Evolutionary conservation across 2,797 vertebrate genomes (phyloP).

Genomic region (Poecilia picta): DNA sequence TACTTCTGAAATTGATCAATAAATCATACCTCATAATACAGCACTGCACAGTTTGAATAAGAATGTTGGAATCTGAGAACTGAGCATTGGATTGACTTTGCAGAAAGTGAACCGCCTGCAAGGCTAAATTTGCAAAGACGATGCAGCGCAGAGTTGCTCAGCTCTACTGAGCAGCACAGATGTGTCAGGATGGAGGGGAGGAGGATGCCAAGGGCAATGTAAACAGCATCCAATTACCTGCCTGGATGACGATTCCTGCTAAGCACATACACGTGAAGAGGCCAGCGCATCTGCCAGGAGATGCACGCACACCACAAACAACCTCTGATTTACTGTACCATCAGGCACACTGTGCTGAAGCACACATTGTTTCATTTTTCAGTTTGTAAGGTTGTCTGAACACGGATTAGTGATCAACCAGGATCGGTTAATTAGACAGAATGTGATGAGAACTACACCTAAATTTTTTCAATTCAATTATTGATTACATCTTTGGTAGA

Average conservation of each 20-base stretch:
- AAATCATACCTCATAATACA: slow-evolving; percentile 6
- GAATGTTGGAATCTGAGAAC: slow-evolving; percentile 26
- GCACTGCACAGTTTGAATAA: slow-evolving; percentile 9
- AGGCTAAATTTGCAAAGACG: slow-evolving; percentile 54
- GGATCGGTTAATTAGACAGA: slow-evolving; percentile 10
- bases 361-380: slow-evolving; percentile 3
- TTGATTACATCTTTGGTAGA: too few relatives aligned
- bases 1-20: slow-evolving; percentile 13
- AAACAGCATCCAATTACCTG: slow-evolving; percentile 81
- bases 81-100: slow-evolving; percentile 18
- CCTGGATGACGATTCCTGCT: slow-evolving; percentile 70
- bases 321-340: slow-evolving; percentile 11
- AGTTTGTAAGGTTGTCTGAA: slow-evolving; percentile 3
- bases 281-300: slow-evolving; percentile 53
- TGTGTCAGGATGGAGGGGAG: slow-evolving; percentile 69
- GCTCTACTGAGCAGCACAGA: slow-evolving; percentile 78
- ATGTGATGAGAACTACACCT: slow-evolving; percentile 45
- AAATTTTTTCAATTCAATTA: slow-evolving; percentile 57
- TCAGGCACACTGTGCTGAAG: slow-evolving; percentile 17
- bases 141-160: slow-evolving; percentile 47
- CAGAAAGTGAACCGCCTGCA: slow-evolving; percentile 53
- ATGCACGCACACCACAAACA: slow-evolving; percentile 23
- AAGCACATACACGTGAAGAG: slow-evolving; percentile 52
- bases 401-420: slow-evolving; percentile 23
- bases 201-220: slow-evolving; percentile 61